Percentiles rank a stretch among this genome's conserved stretches.
Evolutionary conservation across 1,140 invertebrate species (phyloP).

Genomic region (Brachionus plicatilis): DNA sequence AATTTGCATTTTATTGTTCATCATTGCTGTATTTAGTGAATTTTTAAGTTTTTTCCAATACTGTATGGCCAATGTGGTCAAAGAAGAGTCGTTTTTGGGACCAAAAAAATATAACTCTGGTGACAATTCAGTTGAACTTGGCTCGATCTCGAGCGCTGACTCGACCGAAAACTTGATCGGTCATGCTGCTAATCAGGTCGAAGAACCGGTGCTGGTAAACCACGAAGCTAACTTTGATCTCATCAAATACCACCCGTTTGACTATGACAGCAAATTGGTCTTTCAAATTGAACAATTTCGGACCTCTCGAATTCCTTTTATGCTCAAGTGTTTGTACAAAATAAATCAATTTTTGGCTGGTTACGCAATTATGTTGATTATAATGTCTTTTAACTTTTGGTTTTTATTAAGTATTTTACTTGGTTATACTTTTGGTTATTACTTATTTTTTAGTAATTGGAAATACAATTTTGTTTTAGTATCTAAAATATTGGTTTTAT

Average conservation of each 20-base stretch:
- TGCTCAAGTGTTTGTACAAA: conserved; percentile 6
- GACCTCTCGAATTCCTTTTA: not conserved
- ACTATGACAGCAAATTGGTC: not conserved
- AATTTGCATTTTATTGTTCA: not conserved
- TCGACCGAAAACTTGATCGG: not conserved
- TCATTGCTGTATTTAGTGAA: not conserved
- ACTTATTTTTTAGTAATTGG: conserved; percentile 11
- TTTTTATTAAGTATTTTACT: conserved; percentile 9
- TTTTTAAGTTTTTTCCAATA: conserved; percentile 17
- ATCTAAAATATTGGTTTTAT: not conserved
- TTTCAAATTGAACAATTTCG: conserved; percentile 15
- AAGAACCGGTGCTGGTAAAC: not conserved
- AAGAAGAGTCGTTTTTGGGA: not conserved
- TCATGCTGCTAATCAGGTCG: too few relatives aligned
- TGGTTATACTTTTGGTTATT: conserved; percentile 10
- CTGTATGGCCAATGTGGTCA: not conserved
- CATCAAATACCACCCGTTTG: conserved; percentile 9
- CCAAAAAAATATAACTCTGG: not conserved
- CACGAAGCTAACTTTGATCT: conserved; percentile 8
- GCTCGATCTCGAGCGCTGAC: not conserved
- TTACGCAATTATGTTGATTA: not conserved
- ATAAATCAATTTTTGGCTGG: not conserved
- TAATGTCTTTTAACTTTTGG: conserved; percentile 19
- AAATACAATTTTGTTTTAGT: conserved; percentile 13
- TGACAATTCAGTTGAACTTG: not conserved